Evolutionary conservation across 2,888 invertebrate genomes (phyloP).

Genomic region (Argyra leucocephala): DNA sequence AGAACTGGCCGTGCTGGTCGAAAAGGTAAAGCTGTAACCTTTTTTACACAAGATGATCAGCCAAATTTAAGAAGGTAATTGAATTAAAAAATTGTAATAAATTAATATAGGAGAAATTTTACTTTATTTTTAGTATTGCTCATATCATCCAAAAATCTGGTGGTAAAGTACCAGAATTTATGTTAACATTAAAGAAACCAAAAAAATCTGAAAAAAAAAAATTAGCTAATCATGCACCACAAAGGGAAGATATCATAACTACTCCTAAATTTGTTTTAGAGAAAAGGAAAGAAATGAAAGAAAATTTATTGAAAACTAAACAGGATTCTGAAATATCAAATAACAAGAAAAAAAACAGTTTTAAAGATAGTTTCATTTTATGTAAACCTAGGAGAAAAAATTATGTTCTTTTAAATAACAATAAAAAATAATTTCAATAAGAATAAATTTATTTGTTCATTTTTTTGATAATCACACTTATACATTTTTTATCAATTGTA

Average conservation of each 20-base stretch:
- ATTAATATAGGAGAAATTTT: too few species aligned
- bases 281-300: not conserved
- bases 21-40: conserved; percentile 80
- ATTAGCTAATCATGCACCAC: conserved; percentile 52
- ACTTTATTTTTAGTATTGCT: conserved; percentile 75
- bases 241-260: conserved; percentile 59
- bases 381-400: not conserved
- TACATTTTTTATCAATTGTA: not conserved
- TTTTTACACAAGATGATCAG: conserved; percentile 86
- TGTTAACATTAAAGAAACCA: conserved; percentile 65
- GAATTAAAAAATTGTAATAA: not conserved
- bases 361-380: not conserved
- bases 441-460: not conserved
- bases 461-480: not conserved
- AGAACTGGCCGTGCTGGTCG: conserved; percentile 90
- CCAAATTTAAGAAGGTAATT: conserved; percentile 68
- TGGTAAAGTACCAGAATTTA: conserved; percentile 84
- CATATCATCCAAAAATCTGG: conserved; percentile 84
- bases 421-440: not conserved
- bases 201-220: conserved; percentile 53
- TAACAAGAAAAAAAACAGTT: not conserved
- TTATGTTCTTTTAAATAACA: not conserved
- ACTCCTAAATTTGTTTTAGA: conserved; percentile 33
- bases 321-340: not conserved
- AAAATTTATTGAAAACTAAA: not conserved